phyloP scores from a whole-genome alignment of 1,140 invertebrate species.

The Lepeophtheirus salmonis region DNA sequence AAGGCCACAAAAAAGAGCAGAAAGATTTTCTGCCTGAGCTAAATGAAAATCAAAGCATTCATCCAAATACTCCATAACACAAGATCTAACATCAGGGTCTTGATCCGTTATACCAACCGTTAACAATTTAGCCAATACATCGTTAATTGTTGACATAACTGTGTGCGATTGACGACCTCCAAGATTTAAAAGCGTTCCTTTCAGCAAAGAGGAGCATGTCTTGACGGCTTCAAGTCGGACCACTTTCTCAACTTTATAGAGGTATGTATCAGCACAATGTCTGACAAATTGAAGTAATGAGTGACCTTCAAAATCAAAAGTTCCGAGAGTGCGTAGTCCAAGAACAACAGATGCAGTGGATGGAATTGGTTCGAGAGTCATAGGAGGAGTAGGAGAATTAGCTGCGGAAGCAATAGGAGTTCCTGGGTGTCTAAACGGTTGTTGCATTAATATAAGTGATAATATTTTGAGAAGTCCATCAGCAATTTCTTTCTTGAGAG shows the following conservation, averaged over 20 bases:
- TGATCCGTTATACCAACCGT: slow-evolving; percentile 16
- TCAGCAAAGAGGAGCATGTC: slow-evolving; percentile 71
- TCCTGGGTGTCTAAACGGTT: slow-evolving; percentile 55
- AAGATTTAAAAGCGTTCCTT: slow-evolving; percentile 27
- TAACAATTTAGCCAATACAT: slow-evolving; percentile 62
- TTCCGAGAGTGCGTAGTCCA: slow-evolving; percentile 78
- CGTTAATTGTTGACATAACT: slow-evolving; percentile 62
- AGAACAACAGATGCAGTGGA: slow-evolving; percentile 57
- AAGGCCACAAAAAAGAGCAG: slow-evolving; percentile 78
- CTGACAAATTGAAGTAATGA: slow-evolving; percentile 52
- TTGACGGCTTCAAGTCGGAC: slow-evolving; percentile 81
- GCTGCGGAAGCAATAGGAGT: slow-evolving; percentile 27
- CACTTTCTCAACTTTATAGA: slow-evolving; percentile 76
- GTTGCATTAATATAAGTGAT: slow-evolving; percentile 70
- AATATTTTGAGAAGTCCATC: slow-evolving; percentile 72
- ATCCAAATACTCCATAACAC: slow-evolving; percentile 80
- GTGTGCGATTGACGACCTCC: slow-evolving; percentile 43
- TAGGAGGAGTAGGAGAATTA: slow-evolving; percentile 12
- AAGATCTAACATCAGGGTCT: slow-evolving; percentile 80
- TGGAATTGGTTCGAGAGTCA: slow-evolving; percentile 20
- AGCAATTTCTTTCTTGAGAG: slow-evolving; percentile 70
- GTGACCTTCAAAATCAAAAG: slow-evolving; percentile 75
- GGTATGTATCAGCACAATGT: slow-evolving; percentile 73
- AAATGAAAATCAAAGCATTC: slow-evolving; percentile 81
- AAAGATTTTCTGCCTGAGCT: slow-evolving; percentile 86